These are phyloP conservation scores for Abramis brama DNA, from an alignment of 2,113 vertebrate genomes.

Conservation along the genomic window DNA sequence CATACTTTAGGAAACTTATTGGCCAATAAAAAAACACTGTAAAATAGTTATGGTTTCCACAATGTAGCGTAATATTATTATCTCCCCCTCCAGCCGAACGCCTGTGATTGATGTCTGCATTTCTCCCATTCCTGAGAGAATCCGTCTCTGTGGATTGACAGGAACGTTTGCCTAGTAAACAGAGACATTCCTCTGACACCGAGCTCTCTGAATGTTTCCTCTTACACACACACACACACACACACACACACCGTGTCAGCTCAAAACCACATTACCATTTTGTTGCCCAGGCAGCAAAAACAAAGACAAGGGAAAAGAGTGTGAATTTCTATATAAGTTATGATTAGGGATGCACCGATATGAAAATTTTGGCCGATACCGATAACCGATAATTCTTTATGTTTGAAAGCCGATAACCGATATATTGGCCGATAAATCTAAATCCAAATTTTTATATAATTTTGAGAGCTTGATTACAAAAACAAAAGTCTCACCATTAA, in stretches of 20 bases:
- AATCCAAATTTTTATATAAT: no score
- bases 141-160: conserved; percentile 53
- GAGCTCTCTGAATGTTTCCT: not conserved
- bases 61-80: not conserved
- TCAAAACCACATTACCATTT: not conserved
- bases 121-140: conserved; percentile 22
- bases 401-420: no score
- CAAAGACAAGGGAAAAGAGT: not conserved
- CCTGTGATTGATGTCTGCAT: conserved; percentile 7
- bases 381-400: no score
- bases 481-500: no score
- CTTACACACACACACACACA: conserved; percentile 1
- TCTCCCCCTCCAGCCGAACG: not conserved
- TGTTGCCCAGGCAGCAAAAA: not conserved
- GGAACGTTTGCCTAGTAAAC: conserved; percentile 61
- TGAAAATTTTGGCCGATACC: no score
- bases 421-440: no score
- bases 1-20: not conserved
- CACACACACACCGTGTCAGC: not conserved
- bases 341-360: no score
- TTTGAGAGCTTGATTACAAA: no score
- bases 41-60: not conserved
- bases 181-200: conserved; percentile 32
- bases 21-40: not conserved
- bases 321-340: not conserved